phyloP scores from a whole-genome alignment of 2,888 invertebrate genomes.

The Drosophila nr. medialis region DNA sequence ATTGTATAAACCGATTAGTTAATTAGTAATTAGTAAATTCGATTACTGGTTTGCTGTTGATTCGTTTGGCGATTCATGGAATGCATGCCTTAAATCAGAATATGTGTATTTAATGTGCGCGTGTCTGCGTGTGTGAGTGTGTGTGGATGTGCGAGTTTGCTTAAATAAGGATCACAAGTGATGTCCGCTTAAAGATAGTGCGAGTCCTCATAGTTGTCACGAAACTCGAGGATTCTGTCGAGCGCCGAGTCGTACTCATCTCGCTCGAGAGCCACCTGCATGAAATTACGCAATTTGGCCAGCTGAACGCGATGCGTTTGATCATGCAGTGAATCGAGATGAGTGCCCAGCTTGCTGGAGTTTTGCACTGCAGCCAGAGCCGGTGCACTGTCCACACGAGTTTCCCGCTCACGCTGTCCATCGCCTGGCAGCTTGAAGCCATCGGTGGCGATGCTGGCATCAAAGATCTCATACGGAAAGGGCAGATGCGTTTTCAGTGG shows the following conservation, averaged over 20 bases:
- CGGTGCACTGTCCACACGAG: slow-evolving; percentile 86
- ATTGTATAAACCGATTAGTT: background rate
- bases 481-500: slow-evolving; percentile 88
- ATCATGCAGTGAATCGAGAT: slow-evolving; percentile 89
- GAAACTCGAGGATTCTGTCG: slow-evolving; percentile 88
- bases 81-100: background rate
- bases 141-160: background rate
- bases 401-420: slow-evolving; percentile 52
- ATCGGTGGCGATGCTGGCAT: slow-evolving; percentile 86
- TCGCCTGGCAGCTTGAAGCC: slow-evolving; percentile 86
- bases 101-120: background rate
- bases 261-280: slow-evolving; percentile 89
- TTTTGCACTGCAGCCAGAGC: slow-evolving; percentile 92
- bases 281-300: slow-evolving; percentile 89
- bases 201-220: slow-evolving; percentile 90
- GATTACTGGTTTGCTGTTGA: background rate
- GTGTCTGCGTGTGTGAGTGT: background rate
- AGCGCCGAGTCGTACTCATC: slow-evolving; percentile 90
- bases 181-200: slow-evolving; percentile 55
- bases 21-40: background rate
- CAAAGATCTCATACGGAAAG: slow-evolving; percentile 90
- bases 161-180: background rate
- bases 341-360: slow-evolving; percentile 88
- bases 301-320: slow-evolving; percentile 90
- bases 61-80: slow-evolving; percentile 7